phyloP scores from a whole-genome alignment of 2,888 invertebrate species.

The Adineta ricciae region DNA sequence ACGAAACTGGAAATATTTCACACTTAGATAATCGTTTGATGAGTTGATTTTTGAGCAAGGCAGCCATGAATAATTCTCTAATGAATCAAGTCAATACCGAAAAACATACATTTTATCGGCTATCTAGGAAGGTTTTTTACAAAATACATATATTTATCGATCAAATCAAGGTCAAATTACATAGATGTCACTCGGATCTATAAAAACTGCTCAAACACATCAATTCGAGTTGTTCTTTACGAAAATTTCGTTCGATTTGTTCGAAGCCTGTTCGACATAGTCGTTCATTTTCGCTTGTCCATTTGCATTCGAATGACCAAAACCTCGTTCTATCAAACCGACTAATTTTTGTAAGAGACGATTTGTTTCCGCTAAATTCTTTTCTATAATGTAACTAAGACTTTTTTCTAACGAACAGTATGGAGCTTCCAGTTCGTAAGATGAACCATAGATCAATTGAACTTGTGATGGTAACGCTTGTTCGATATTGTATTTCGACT shows the following conservation, averaged over 20 bases:
- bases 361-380: not conserved
- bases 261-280: not conserved
- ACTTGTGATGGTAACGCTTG: not conserved
- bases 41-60: conserved; percentile 34
- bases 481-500: not conserved
- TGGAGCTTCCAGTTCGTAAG: not conserved
- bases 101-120: not conserved
- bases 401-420: conserved; percentile 15
- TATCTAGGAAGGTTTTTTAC: not conserved
- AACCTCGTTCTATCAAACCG: not conserved
- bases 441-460: not conserved
- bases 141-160: not conserved
- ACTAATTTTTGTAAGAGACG: not conserved
- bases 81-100: not conserved
- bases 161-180: not conserved
- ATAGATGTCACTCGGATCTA: conserved; percentile 1
- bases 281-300: not conserved
- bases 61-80: conserved; percentile 25
- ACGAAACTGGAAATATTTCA: not conserved
- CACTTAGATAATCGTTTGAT: conserved; percentile 35
- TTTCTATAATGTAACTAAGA: not conserved
- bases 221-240: too few relatives aligned
- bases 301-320: not conserved
- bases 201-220: not conserved
- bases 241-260: not conserved